Evolutionary conservation across 1,140 invertebrate genomes (phyloP).

Genomic region (Plectus sambesii): DNA sequence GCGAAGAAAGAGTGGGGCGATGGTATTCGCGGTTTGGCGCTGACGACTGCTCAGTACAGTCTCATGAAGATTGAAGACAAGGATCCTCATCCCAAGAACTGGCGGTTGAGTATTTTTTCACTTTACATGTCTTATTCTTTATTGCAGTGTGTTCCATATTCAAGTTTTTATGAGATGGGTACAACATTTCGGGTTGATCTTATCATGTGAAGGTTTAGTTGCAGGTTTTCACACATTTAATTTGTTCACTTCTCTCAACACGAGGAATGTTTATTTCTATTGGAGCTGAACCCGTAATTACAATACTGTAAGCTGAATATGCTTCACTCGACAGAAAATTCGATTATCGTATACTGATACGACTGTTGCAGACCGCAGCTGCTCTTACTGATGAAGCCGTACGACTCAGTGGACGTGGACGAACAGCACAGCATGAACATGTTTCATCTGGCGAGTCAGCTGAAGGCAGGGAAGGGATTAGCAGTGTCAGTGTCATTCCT

Average conservation of each 20-base stretch:
- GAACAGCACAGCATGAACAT: slow-evolving; percentile 60
- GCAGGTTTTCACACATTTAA: too few species aligned
- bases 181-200: too few species aligned
- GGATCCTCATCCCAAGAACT: slow-evolving; percentile 41
- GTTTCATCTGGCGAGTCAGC: slow-evolving; percentile 85
- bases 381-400: slow-evolving; percentile 47
- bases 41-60: slow-evolving; percentile 88
- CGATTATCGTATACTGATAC: too few species aligned
- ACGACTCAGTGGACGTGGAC: slow-evolving; percentile 56
- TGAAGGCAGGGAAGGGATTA: slow-evolving; percentile 84
- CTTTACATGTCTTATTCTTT: slow-evolving; percentile 9
- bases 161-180: too few species aligned
- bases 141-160: too few species aligned
- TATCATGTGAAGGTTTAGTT: too few species aligned
- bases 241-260: too few species aligned
- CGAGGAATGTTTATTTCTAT: too few species aligned
- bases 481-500: slow-evolving; percentile 83
- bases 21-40: slow-evolving; percentile 86
- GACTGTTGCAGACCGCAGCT: slow-evolving; percentile 43
- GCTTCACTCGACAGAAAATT: too few species aligned
- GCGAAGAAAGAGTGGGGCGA: slow-evolving; percentile 99
- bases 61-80: slow-evolving; percentile 51
- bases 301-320: too few species aligned
- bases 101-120: slow-evolving; percentile 21
- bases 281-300: too few species aligned